Base-by-base conservation (phyloP, 2,797 vertebrate genomes). In the Gastrophryne carolinensis region DNA sequence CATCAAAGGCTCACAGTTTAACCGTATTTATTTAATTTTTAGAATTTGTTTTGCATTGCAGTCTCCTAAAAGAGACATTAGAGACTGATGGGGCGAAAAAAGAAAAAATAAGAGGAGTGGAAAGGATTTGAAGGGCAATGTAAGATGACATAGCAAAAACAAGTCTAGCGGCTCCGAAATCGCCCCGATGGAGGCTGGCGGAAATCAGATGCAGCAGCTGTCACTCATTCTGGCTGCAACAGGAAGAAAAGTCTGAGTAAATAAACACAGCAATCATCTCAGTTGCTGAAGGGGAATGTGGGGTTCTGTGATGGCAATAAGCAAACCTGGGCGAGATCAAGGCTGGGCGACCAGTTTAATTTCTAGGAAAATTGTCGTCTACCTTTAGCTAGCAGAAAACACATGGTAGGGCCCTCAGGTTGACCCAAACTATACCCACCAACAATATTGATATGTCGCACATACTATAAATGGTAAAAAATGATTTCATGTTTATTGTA, bases 231-330 rank as follows among this genome's bases (percentile, higher is more conserved):
- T 57, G 30, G 72, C 60, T 37, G 67, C 69, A 52, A 65, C 75
- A 78, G 75, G 75, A 77, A 77, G 50, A 67, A 50, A 65, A 64
- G 67, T 50, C 29, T 57, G 58, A 65, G 49, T 71, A 78, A 72
- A 78, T 72, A 71, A 77, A 77, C 74, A 76, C 7, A 34, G 74
- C 74, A 77, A 77, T 77, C 68, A 78, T 78, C 60, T 60, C 60
- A 39, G 52, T 29, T 78, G 52, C 68, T 65, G 60, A 60, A 65
- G 68, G 61, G 68, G 60, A 71, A 50, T 70, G 67, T 44, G 12
- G 57, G 67, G 65, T 65, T 78, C 61, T 41, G 64, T 78, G 12
- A 58, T 72, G 75, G 75, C 67, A 71, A 49, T 77, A 56, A 64
- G 57, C 21, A 34, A 71, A 57, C 53, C 37, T 57, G 60, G 66